Conservation (phyloP, 2,113 vertebrate genomes). For the Cariama cristata region DNA sequence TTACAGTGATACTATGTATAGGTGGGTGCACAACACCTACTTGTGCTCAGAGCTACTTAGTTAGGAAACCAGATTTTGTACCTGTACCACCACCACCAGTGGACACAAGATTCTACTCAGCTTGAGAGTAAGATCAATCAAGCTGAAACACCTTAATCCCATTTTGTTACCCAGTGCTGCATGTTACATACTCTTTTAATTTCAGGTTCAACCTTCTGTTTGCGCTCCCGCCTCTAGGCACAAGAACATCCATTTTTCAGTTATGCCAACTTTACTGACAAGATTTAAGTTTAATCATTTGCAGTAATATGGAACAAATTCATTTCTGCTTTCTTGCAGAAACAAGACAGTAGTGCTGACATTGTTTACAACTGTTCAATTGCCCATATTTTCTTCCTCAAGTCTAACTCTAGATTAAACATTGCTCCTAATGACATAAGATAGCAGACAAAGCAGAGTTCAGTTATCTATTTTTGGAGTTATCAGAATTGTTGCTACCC, state of each 20-base stretch:
- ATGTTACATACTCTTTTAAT: conserved; percentile 74
- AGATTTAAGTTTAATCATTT: not conserved
- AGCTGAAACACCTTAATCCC: conserved; percentile 23
- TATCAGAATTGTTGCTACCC: not conserved
- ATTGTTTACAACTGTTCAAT: not conserved
- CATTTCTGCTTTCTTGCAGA: not conserved
- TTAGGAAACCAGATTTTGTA: not conserved
- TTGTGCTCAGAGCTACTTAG: not conserved
- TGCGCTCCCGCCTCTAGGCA: conserved; percentile 79
- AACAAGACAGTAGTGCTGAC: not conserved
- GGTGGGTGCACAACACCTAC: not conserved
- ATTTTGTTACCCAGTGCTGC: not conserved
- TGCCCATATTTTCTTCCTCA: not conserved
- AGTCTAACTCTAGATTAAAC: not conserved
- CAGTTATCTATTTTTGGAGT: not conserved
- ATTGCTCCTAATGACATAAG: not conserved
- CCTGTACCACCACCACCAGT: not conserved
- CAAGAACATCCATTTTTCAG: not conserved
- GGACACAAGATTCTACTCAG: not conserved
- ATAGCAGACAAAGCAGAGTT: not conserved
- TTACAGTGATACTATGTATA: not conserved
- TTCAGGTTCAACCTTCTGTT: conserved; percentile 67
- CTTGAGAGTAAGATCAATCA: not conserved
- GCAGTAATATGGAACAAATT: not conserved
- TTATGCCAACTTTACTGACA: not conserved